phyloP scores from a whole-genome alignment of 2,888 invertebrate genomes.

The Drosophila falleni region DNA sequence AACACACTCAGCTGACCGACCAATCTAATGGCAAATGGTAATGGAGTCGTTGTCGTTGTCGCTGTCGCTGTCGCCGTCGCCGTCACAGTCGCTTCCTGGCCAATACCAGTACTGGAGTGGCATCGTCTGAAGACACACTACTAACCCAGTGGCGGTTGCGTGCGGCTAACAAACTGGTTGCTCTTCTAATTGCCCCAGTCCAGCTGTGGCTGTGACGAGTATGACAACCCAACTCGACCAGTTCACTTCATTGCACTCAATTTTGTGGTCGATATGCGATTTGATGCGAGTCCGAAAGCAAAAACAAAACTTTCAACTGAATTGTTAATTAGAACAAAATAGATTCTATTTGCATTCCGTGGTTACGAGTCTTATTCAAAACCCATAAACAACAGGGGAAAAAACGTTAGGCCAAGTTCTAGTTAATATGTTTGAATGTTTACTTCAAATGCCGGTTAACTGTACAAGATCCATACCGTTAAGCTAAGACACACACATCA shows the following conservation, averaged over 20 bases:
- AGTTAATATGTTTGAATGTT: constrained; percentile 36
- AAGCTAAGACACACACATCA: constrained; percentile 26
- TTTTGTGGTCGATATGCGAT: constrained; percentile 63
- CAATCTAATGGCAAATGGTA: constrained; percentile 36
- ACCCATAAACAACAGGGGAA: constrained; percentile 8
- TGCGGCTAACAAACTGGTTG: constrained; percentile 74
- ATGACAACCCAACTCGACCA: constrained; percentile 52
- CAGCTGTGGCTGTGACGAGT: constrained; percentile 19
- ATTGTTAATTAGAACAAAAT: constrained; percentile 74
- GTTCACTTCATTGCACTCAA: constrained; percentile 60
- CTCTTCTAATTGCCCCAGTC: constrained; percentile 72
- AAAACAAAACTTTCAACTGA: constrained; percentile 4
- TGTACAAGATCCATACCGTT: constrained; percentile 60
- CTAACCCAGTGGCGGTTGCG: constrained; percentile 74
- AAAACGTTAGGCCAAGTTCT: constrained; percentile 23
- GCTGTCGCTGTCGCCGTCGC: neutral
- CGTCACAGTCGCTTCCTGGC: constrained; percentile 20
- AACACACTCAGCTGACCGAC: constrained; percentile 25
- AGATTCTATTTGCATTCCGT: constrained; percentile 57
- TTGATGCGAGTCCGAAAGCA: constrained; percentile 13
- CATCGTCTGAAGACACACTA: constrained; percentile 64
- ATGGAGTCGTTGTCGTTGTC: neutral
- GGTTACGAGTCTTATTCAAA: constrained; percentile 37
- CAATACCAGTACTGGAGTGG: constrained; percentile 14
- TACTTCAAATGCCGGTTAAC: constrained; percentile 40